These are phyloP conservation scores for Drosophila nr. perissopoda DNA, from an alignment of 2,888 invertebrate genomes.

Conservation along the genomic window DNA sequence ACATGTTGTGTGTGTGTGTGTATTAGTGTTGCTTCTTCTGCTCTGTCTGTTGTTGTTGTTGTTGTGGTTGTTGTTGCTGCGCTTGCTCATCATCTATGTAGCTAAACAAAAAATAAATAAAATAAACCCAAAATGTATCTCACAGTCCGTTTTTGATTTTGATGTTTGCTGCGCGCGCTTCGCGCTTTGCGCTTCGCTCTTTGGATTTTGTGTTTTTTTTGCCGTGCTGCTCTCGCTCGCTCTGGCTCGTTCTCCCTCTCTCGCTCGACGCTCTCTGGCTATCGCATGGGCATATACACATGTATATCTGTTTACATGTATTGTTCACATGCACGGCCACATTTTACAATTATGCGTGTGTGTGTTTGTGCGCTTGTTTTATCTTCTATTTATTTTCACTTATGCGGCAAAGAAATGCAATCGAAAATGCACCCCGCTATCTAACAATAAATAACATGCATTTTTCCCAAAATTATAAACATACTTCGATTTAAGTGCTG, in stretches of 20 bases:
- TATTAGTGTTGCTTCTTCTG: slow-evolving; percentile 44
- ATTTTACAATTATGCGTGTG: slow-evolving; percentile 31
- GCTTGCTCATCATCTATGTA: slow-evolving; percentile 69
- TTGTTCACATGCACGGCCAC: slow-evolving; percentile 35
- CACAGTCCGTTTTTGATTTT: slow-evolving; percentile 72
- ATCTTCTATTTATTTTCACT: slow-evolving; percentile 79
- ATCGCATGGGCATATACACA: slow-evolving; percentile 33
- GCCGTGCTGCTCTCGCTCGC: slow-evolving; percentile 22
- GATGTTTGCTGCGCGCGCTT: slow-evolving; percentile 61
- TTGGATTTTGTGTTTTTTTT: slow-evolving; percentile 13
- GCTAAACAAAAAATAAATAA: slow-evolving; percentile 64
- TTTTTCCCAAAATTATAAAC: slow-evolving; percentile 52
- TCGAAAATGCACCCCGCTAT: slow-evolving; percentile 44
- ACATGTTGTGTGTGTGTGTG: slow-evolving; percentile 26
- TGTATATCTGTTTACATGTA: slow-evolving; percentile 32
- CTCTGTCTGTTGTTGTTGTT: slow-evolving; percentile 33
- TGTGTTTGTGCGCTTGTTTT: slow-evolving; percentile 51
- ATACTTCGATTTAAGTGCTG: slow-evolving; percentile 48
- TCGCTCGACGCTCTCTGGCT: slow-evolving; percentile 26
- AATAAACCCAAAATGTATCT: slow-evolving; percentile 76
- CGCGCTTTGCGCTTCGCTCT: slow-evolving; percentile 31
- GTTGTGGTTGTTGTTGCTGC: slow-evolving; percentile 47
- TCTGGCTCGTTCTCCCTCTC: slow-evolving; percentile 27
- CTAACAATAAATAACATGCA: slow-evolving; percentile 53
- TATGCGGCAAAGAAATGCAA: slow-evolving; percentile 74